These are phyloP conservation scores for Bombus breviceps DNA, from an alignment of 1,140 invertebrate species.

Conservation along the genomic window DNA sequence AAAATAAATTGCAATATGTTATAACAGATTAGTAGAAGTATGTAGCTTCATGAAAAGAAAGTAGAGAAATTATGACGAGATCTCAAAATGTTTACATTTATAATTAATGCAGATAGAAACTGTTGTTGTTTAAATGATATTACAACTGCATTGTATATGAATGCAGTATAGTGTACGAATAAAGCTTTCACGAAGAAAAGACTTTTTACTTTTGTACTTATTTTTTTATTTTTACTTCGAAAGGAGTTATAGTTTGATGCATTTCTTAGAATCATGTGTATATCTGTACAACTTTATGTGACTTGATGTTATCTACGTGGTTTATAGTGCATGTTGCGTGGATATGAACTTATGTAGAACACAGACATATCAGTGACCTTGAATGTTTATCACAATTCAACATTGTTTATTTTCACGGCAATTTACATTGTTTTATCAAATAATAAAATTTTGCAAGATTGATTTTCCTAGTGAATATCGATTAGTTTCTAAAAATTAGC, in stretches of 20 bases:
- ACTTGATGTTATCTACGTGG: neutral
- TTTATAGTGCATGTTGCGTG: neutral
- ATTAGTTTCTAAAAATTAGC: neutral
- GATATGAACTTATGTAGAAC: neutral
- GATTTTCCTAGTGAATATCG: too few species aligned
- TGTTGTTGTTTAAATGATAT: too few species aligned
- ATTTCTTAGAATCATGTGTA: neutral
- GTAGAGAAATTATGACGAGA: neutral
- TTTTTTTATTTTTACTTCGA: too few species aligned
- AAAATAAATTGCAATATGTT: neutral
- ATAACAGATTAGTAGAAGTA: too few species aligned
- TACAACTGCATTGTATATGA: too few species aligned
- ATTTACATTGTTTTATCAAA: too few species aligned
- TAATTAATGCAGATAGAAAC: too few species aligned
- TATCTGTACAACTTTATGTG: neutral
- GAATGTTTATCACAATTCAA: neutral
- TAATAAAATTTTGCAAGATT: too few species aligned
- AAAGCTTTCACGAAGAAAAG: neutral
- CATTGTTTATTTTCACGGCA: too few species aligned
- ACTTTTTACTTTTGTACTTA: too few species aligned
- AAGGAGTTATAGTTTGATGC: neutral
- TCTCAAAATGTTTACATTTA: neutral
- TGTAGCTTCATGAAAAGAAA: neutral
- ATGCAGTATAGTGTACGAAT: neutral
- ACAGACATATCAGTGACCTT: neutral